Conservation (phyloP, 2,888 invertebrate species). For the Pollenia angustigena region DNA sequence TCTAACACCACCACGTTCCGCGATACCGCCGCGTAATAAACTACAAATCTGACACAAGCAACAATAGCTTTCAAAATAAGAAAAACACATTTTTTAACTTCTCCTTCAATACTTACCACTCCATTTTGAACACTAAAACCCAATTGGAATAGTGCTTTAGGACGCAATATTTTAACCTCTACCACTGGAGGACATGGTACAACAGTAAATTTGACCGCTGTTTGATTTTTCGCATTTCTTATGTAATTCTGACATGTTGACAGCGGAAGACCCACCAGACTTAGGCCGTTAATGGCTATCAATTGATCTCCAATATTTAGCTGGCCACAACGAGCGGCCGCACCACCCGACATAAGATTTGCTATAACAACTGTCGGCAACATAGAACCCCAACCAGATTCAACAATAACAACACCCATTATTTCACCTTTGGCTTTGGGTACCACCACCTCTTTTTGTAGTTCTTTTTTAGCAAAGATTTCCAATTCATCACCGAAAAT, state of each 20-base stretch:
- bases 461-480: constrained; percentile 99
- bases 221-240: constrained; percentile 99
- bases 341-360: constrained; percentile 97
- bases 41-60: constrained; percentile 93
- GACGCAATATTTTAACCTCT: constrained; percentile 99
- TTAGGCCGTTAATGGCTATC: constrained; percentile 99
- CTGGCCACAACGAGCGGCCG: constrained; percentile 98
- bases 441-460: constrained; percentile 98
- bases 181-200: constrained; percentile 99
- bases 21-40: constrained; percentile 98
- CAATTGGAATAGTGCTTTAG: constrained; percentile 99
- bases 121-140: constrained; percentile 99
- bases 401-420: constrained; percentile 99
- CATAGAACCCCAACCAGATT: constrained; percentile 99
- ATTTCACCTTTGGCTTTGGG: constrained; percentile 99
- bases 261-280: constrained; percentile 97
- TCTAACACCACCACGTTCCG: constrained; percentile 98
- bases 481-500: constrained; percentile 99
- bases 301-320: constrained; percentile 99
- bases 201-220: constrained; percentile 99
- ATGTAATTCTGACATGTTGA: constrained; percentile 99
- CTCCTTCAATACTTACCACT: constrained; percentile 88
- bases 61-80: constrained; percentile 8
- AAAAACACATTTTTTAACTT: background rate
- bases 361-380: constrained; percentile 99